phyloP scores from a whole-genome alignment of 2,797 vertebrate species.

The Hylomyscus alleni region DNA sequence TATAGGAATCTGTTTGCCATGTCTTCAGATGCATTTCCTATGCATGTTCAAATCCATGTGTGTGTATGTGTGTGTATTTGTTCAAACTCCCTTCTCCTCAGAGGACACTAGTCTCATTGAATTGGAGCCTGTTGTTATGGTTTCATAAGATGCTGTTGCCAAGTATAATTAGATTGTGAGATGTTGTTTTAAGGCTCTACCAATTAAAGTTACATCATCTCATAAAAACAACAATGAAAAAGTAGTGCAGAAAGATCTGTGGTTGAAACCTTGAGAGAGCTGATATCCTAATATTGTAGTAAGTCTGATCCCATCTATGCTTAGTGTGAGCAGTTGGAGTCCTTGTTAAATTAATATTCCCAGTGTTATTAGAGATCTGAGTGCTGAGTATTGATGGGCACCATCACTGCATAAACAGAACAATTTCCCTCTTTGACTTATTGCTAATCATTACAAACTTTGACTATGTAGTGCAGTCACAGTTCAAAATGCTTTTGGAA shows the following conservation, averaged over 20 bases:
- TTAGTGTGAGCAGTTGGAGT: neutral
- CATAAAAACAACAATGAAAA: neutral
- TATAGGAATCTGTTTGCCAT: neutral
- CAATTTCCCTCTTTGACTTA: neutral
- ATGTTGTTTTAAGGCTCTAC: neutral
- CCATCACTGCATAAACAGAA: neutral
- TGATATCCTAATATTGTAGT: neutral
- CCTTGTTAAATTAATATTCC: neutral
- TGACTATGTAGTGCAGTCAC: constrained; percentile 41
- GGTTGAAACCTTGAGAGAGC: neutral
- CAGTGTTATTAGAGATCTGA: neutral
- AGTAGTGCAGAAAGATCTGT: neutral
- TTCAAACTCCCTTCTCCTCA: neutral
- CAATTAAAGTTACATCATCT: neutral
- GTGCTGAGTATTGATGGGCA: neutral
- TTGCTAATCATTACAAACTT: constrained; percentile 38
- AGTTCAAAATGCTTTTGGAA: constrained; percentile 73
- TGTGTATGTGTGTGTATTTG: neutral
- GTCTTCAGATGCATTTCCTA: neutral
- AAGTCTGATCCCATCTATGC: neutral
- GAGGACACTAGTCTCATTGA: neutral
- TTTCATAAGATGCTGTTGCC: neutral
- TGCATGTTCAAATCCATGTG: neutral
- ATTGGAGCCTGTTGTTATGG: neutral
- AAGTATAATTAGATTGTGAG: neutral